These are phyloP conservation scores for Cabera pusaria DNA, from an alignment of 2,888 invertebrate genomes.

Conservation along the genomic window DNA sequence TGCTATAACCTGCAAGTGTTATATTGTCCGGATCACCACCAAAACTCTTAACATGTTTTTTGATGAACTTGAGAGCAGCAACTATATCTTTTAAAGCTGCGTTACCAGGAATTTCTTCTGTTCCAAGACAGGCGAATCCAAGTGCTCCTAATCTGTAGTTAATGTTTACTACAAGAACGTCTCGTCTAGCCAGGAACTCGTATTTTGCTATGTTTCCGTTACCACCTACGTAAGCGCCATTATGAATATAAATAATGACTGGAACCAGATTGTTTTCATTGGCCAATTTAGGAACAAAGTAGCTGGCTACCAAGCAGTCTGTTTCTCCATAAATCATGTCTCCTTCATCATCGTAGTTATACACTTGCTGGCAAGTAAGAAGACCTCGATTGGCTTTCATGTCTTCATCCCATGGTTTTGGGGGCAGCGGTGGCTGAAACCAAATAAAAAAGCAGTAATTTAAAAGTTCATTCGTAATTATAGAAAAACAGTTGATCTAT, in stretches of 20 bases:
- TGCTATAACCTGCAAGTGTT: constrained; percentile 92
- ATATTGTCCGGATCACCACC: constrained; percentile 91
- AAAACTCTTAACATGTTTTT: constrained; percentile 88
- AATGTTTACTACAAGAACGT: constrained; percentile 86
- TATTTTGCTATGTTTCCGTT: constrained; percentile 68
- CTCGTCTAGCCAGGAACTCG: constrained; percentile 86
- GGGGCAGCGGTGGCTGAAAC: constrained; percentile 67
- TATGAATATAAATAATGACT: constrained; percentile 68
- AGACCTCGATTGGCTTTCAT: constrained; percentile 45
- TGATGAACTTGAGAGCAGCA: constrained; percentile 89
- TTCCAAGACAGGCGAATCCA: constrained; percentile 86
- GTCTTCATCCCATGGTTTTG: constrained; percentile 53
- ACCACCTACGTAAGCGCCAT: constrained; percentile 69
- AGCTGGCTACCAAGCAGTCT: constrained; percentile 61
- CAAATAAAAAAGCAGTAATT: no score
- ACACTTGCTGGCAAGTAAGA: constrained; percentile 59
- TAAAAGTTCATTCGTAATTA: no score
- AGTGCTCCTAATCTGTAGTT: constrained; percentile 89
- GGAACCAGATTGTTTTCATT: constrained; percentile 58
- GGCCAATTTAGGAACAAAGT: constrained; percentile 59
- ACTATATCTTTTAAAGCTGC: constrained; percentile 93
- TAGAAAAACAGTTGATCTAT: no score
- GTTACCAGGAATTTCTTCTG: constrained; percentile 88
- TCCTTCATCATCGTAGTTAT: constrained; percentile 50
- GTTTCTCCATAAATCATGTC: constrained; percentile 54